Evolutionary conservation across 2,888 invertebrate genomes (phyloP), one percentile per base, ranked within the genome.

Genomic region (Atrina japonica): DNA sequence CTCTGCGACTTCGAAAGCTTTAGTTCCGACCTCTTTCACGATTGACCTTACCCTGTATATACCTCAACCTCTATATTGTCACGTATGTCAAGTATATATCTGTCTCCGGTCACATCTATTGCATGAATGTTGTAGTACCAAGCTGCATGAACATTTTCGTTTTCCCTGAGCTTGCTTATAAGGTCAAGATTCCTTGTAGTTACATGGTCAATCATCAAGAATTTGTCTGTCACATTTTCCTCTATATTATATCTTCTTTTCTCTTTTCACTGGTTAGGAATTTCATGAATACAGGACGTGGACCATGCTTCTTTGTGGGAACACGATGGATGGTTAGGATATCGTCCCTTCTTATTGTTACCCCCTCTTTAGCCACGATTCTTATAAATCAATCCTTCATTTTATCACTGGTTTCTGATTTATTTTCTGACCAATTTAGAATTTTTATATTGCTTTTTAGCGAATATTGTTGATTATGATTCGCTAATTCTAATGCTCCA

Each of bases 151-250:
- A 47, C 16, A 21, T 21, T 18, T 16, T 47, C 47, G 47, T 2
- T 47, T 7, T 47, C 47, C 16, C 47, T 47, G 7, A 47, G 47
- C 47, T 47, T 47, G 47, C 16, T 47, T 14, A 47, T n/a, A 6
- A 47, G 47, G 47, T 47, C 47, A 47, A 47, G 47, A 21, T 47
- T 47, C n/a, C 47, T n/a, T 47, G 47, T 47, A 47, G 47, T 47
- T 47, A 6, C 47, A 47, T 47, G 47, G n/a, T 47, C 47, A 6
- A 47, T 16, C 47, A 47, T 47, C n/a, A 21, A 21, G 47, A 47
- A 47, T 16, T n/a, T 47, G 21, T 21, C 21, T 6, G 21, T 47
- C 6, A 47, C 47, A 21, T 16, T 47, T 21, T 47, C 14, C 41
- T 47, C n/a, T n/a, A 7, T 47, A 14, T 47, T 18, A n/a, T 47